phyloP scores from a whole-genome alignment of 2,113 vertebrate genomes.

The Myiagra hebetior region DNA sequence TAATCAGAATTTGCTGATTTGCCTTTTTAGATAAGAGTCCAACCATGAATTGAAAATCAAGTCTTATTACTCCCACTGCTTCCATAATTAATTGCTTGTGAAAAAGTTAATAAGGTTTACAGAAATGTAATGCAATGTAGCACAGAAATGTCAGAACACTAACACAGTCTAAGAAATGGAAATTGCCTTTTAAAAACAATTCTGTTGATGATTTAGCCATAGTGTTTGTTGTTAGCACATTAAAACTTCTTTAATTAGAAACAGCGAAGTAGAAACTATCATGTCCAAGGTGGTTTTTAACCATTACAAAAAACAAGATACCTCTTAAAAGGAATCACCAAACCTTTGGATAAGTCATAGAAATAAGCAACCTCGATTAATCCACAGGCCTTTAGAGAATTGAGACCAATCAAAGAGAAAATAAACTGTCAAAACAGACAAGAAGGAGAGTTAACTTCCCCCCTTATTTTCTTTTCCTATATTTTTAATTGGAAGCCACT shows the following conservation, averaged over 20 bases:
- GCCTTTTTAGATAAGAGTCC: conserved; percentile 1
- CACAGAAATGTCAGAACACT: background rate
- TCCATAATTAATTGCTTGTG: conserved; percentile 36
- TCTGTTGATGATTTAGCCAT: background rate
- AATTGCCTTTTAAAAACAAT: background rate
- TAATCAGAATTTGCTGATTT: background rate
- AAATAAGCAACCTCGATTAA: background rate
- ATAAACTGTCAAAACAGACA: background rate
- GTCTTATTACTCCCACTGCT: background rate
- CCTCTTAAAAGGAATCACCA: background rate
- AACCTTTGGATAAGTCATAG: background rate
- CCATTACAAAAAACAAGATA: background rate
- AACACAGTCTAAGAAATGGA: background rate
- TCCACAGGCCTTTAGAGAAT: background rate
- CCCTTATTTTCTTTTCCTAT: background rate
- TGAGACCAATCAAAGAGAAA: background rate
- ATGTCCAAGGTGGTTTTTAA: background rate
- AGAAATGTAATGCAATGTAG: background rate
- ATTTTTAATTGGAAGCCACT: background rate
- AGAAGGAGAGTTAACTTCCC: background rate
- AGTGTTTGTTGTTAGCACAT: background rate
- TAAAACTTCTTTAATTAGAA: background rate
- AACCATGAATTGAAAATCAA: conserved; percentile 4
- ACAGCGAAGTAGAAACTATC: background rate
- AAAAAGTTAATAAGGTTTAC: conserved; percentile 23